These are phyloP conservation scores for Nyctalus aviator DNA, from an alignment of 2,797 vertebrate genomes.

Conservation along the genomic window DNA sequence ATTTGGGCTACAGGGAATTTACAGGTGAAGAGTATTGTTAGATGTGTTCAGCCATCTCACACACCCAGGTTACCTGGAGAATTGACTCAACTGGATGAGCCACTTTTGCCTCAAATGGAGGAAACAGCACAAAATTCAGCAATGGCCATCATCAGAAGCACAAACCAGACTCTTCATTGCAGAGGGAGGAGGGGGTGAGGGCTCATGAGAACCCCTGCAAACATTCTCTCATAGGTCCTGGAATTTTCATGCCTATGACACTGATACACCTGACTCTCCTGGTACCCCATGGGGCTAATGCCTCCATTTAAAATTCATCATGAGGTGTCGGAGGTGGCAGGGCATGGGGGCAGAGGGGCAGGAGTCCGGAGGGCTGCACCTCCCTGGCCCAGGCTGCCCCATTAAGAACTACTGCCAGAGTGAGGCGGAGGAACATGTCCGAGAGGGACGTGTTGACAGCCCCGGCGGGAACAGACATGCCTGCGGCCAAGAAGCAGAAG, in stretches of 20 bases:
- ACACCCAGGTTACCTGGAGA: neutral
- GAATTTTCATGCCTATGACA: neutral
- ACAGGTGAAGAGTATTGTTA: neutral
- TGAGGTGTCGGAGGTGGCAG: too few species aligned
- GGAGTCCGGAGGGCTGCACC: too few species aligned
- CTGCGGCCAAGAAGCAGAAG: slow-evolving; percentile 97
- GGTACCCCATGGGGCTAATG: neutral
- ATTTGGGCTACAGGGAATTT: too few species aligned
- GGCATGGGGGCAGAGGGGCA: too few species aligned
- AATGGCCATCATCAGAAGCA: neutral
- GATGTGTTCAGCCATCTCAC: neutral
- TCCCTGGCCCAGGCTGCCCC: too few species aligned
- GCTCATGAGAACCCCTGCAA: too few species aligned
- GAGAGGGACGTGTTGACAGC: slow-evolving; percentile 84
- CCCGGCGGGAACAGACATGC: slow-evolving; percentile 86
- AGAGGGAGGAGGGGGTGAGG: neutral
- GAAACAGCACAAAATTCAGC: neutral
- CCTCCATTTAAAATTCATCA: neutral
- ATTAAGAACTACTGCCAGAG: neutral
- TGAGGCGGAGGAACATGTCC: slow-evolving; percentile 86
- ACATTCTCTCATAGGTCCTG: neutral
- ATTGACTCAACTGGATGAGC: neutral
- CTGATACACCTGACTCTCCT: neutral
- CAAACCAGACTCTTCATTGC: neutral
- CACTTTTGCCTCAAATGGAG: neutral